phyloP scores from a whole-genome alignment of 2,113 vertebrate species.

The Anthoscopus minutus region DNA sequence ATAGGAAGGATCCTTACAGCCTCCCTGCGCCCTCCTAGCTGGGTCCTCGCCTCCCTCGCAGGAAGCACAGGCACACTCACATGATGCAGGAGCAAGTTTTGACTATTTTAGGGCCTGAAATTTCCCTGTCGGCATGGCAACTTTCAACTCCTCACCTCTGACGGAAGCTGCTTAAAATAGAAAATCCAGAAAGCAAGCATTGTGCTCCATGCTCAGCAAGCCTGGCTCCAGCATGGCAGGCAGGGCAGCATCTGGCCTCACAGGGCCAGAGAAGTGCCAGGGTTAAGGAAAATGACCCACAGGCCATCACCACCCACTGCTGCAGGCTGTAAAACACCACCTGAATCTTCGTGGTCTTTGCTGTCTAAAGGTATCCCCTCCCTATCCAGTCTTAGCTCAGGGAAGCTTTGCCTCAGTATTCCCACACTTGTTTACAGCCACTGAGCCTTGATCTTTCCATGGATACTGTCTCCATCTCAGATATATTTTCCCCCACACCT shows the following conservation, averaged over 20 bases:
- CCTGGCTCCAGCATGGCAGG: neutral
- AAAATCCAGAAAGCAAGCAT: slow-evolving; percentile 15
- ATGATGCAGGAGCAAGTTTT: slow-evolving; percentile 45
- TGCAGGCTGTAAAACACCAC: neutral
- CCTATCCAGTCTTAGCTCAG: neutral
- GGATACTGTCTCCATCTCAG: neutral
- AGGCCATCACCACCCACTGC: neutral
- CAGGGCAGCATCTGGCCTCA: neutral
- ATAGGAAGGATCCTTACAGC: neutral
- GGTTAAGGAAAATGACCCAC: neutral
- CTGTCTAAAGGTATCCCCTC: neutral
- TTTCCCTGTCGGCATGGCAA: slow-evolving; percentile 73
- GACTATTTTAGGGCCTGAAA: slow-evolving; percentile 72
- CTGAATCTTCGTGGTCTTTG: neutral
- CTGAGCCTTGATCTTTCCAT: neutral
- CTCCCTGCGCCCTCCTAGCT: neutral
- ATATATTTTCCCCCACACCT: neutral
- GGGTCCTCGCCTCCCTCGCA: slow-evolving; percentile 6
- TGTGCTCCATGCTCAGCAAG: neutral
- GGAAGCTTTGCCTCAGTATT: neutral
- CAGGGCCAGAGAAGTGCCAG: neutral
- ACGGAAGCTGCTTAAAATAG: slow-evolving; percentile 45
- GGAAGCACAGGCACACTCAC: neutral
- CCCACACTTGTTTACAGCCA: neutral
- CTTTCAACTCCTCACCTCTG: slow-evolving; percentile 64